Evolutionary conservation across 2,797 vertebrate species (phyloP), one percentile per base, ranked within the genome.

Genomic region (Sternarchorhynchus goeldii): DNA sequence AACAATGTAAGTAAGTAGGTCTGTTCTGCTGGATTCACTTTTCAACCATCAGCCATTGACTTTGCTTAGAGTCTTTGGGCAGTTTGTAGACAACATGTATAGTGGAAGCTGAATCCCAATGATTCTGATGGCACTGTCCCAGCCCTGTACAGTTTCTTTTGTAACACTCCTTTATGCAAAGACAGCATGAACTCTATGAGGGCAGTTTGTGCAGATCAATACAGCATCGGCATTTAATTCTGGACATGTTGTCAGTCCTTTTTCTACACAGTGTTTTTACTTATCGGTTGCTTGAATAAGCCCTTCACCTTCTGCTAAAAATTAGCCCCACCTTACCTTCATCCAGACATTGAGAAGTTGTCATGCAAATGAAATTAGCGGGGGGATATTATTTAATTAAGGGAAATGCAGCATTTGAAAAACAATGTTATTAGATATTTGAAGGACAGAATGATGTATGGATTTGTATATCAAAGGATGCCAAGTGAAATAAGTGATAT

Each of bases 131-230:
- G 45, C n/a, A 50, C 20, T 41, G 25, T 66, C 36, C 36, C 25
- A 5, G 7, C 20, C n/a, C 36, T 6, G 14, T 45, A 29, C n/a
- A 36, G 12, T 45, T 25, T 45, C 4, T 45, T 39, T 21, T 67
- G 65, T 12, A 14, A 16, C 65, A 67, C 41, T 20, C 50, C 12
- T 2, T 50, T 50, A 34, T 65, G 32, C 18, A 17, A 36, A 36
- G 32, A 39, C 32, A 36, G 34, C 36, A 25, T 4, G 20, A 16
- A 36, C 25, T 45, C n/a, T 16, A 2, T 45, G 39, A 67, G 39
- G 39, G 10, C n/a, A 65, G 63, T 65, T 65, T 65, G 32, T 21
- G 14, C 64, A 36, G 41, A 67, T 67, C 39, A 67, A 67, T 67
- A 67, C 21, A 67, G 64, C 64, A 66, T 12, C 64, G 2, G 6